Evolutionary conservation across 2,797 vertebrate species (phyloP).

Genomic region (Acrossocheilus wenchowensis): DNA sequence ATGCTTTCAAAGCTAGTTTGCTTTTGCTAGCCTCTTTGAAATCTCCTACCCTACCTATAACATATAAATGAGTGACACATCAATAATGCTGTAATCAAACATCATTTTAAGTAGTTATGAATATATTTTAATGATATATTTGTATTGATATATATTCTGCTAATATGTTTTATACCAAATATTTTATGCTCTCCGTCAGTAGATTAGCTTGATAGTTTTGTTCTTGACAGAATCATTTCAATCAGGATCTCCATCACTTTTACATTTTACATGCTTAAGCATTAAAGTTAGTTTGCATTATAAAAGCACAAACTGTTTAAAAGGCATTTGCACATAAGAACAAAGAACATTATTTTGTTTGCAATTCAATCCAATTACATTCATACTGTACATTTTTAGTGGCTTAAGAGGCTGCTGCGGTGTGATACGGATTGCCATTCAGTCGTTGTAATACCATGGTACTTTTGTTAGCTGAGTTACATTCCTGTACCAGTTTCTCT

Average conservation of each 20-base stretch:
- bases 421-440: background rate
- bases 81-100: background rate
- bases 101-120: background rate
- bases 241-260: background rate
- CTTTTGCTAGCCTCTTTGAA: too few species aligned
- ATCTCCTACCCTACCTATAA: too few species aligned
- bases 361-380: background rate
- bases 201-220: background rate
- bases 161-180: background rate
- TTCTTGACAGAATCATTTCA: background rate
- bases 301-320: background rate
- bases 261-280: too few species aligned
- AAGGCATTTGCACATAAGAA: background rate
- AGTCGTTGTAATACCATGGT: background rate
- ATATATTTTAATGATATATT: background rate
- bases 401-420: background rate
- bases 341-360: background rate
- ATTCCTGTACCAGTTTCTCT: slow-evolving; percentile 22
- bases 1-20: too few species aligned
- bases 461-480: background rate
- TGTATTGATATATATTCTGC: background rate
- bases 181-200: background rate
- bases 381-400: background rate
- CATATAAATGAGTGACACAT: too few species aligned
- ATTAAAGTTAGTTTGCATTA: background rate